These are phyloP conservation scores for Onthophagus taurus DNA, from an alignment of 1,140 invertebrate genomes.

Conservation along the genomic window DNA sequence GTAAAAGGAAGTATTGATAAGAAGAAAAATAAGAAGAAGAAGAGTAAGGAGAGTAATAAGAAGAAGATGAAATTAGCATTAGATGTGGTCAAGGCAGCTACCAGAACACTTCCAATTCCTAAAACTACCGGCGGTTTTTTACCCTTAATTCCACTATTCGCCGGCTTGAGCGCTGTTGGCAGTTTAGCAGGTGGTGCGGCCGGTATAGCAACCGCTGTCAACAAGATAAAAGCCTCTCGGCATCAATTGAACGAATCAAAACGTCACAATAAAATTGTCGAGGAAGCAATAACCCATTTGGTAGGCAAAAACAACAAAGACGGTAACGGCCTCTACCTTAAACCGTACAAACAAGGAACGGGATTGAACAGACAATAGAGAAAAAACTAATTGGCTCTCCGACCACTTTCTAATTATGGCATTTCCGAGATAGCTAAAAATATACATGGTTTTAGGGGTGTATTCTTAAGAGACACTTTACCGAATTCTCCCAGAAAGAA, in stretches of 20 bases:
- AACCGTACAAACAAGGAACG: constrained; percentile 5
- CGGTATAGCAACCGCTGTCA: constrained; percentile 29
- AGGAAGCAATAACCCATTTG: constrained; percentile 26
- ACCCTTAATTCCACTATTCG: constrained; percentile 32
- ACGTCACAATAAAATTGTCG: constrained; percentile 29
- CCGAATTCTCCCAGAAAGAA: not conserved
- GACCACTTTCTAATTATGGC: constrained; percentile 25
- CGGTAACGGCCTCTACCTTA: constrained; percentile 11
- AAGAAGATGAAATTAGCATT: not conserved
- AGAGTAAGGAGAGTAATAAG: not conserved
- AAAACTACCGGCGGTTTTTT: constrained; percentile 33
- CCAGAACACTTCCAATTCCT: constrained; percentile 29
- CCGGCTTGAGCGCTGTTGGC: constrained; percentile 31
- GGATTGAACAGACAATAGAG: constrained; percentile 19
- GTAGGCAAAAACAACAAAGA: constrained; percentile 14
- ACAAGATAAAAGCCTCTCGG: constrained; percentile 19
- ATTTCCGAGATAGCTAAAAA: constrained; percentile 22
- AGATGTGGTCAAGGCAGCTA: constrained; percentile 10
- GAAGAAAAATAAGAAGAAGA: not conserved
- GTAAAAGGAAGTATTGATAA: not conserved
- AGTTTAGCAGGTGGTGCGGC: constrained; percentile 28
- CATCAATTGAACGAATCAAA: constrained; percentile 22
- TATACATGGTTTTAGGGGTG: constrained; percentile 9
- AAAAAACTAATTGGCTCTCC: constrained; percentile 23
- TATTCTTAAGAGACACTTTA: constrained; percentile 11